These are phyloP conservation scores for Ellobium chinense DNA, from an alignment of 2,888 invertebrate species.

Conservation along the genomic window DNA sequence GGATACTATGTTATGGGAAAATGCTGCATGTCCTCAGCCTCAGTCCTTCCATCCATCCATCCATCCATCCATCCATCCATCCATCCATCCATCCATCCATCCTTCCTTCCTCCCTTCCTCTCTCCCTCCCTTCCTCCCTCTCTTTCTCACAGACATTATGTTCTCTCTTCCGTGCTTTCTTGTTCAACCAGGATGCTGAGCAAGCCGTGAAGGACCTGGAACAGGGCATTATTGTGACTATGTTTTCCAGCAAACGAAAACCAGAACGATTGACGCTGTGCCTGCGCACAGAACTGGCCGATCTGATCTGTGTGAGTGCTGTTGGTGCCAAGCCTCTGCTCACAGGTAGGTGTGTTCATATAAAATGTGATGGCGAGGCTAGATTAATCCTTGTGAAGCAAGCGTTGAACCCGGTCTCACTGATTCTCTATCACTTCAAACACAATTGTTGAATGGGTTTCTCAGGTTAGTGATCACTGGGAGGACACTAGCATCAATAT, in stretches of 20 bases:
- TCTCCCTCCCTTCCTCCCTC: background rate
- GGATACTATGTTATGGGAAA: too few species aligned
- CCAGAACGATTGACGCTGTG: conserved; percentile 35
- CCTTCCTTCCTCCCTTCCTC: background rate
- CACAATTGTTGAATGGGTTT: too few species aligned
- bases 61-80: background rate
- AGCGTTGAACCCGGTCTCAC: too few species aligned
- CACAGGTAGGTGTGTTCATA: conserved; percentile 21
- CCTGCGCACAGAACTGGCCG: conserved; percentile 1
- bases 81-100: background rate
- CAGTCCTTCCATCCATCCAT: background rate
- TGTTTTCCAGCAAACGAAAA: conserved; percentile 36
- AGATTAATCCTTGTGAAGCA: too few species aligned
- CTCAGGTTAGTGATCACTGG: too few species aligned
- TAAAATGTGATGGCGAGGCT: too few species aligned
- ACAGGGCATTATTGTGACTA: conserved; percentile 45
- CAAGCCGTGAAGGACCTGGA: conserved; percentile 30
- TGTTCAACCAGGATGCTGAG: background rate
- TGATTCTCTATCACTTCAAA: too few species aligned
- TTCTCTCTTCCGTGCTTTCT: background rate
- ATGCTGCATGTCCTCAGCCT: too few species aligned
- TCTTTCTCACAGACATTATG: background rate
- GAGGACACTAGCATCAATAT: too few species aligned
- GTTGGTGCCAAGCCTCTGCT: conserved; percentile 7
- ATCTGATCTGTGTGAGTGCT: background rate